phyloP scores from a whole-genome alignment of 1,140 invertebrate species.

The Eriocheir sinensis region DNA sequence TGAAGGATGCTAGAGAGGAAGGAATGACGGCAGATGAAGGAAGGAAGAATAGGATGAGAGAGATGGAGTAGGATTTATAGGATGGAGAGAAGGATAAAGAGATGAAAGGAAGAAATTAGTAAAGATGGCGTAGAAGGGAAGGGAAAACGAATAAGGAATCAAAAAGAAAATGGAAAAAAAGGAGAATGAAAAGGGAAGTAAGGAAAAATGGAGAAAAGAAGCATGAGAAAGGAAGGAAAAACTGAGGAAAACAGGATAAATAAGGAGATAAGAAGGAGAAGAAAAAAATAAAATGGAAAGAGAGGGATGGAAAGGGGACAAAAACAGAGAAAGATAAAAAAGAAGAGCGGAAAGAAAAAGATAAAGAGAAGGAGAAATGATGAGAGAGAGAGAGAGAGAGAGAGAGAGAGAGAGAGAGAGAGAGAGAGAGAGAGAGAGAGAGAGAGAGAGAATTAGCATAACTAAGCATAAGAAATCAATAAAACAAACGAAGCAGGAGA shows the following conservation, averaged over 20 bases:
- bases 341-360: background rate
- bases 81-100: background rate
- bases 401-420: background rate
- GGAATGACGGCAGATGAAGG: background rate
- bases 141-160: background rate
- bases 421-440: too few relatives aligned
- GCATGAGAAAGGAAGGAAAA: too few relatives aligned
- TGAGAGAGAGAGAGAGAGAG: background rate
- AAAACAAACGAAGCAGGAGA: background rate
- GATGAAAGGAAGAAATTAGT: background rate
- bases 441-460: background rate
- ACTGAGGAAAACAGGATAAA: too few relatives aligned
- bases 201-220: too few relatives aligned
- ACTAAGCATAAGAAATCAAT: too few relatives aligned
- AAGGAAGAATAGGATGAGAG: background rate
- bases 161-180: background rate
- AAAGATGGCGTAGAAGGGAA: background rate
- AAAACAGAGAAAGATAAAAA: background rate
- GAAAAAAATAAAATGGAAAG: background rate
- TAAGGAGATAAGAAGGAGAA: background rate
- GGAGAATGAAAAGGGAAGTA: too few relatives aligned
- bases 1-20: slow-evolving; percentile 9
- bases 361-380: background rate
- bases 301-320: background rate
- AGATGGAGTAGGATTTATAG: too few relatives aligned